A percentile compares a stretch with the other conserved stretches of the same genome.
Conservation (phyloP, 37 sponge, comb jelly and placozoan species). For the Chondrosia reniformis region DNA sequence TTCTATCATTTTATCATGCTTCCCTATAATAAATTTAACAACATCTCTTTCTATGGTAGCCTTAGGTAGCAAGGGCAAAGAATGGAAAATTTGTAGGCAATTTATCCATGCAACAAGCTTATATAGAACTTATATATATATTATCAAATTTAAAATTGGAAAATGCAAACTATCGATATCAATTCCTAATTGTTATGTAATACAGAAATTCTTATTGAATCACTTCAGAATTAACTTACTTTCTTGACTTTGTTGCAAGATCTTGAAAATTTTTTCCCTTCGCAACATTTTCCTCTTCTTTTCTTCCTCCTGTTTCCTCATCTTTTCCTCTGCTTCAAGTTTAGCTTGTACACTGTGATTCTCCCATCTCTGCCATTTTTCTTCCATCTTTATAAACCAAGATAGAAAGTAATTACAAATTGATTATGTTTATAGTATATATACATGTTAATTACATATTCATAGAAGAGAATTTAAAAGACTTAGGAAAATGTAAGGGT, state of each 20-base stretch:
- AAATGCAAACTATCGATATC: background rate
- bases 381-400: background rate
- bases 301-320: slow-evolving; percentile 16
- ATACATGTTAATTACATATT: background rate
- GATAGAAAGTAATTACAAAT: background rate
- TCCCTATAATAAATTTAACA: background rate
- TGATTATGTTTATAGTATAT: background rate
- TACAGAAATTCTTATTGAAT: background rate
- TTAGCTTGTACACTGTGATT: slow-evolving; percentile 14
- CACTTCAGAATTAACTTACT: background rate
- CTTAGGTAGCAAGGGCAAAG: too few species aligned
- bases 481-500: background rate
- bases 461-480: background rate
- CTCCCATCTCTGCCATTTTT: slow-evolving; percentile 26
- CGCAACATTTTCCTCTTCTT: slow-evolving; percentile 1
- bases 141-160: too few species aligned
- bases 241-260: slow-evolving; percentile 22
- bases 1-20: background rate
- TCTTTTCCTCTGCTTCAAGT: slow-evolving; percentile 19
- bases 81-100: too few species aligned
- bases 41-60: too few species aligned
- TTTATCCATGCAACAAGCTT: too few species aligned
- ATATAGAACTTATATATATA: too few species aligned
- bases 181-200: background rate
- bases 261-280: slow-evolving; percentile 26